Conservation (phyloP, 2,888 invertebrate species). For the Doris montereyensis region DNA sequence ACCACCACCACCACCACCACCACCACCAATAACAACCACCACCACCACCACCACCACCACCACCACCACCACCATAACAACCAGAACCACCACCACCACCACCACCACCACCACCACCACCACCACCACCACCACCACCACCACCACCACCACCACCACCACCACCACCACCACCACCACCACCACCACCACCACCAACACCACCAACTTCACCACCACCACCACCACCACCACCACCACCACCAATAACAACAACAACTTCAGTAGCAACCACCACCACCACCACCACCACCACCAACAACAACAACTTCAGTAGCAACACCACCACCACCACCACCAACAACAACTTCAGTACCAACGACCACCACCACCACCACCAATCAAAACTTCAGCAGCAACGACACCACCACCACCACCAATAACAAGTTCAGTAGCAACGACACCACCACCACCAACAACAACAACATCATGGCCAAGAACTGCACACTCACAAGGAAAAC, state of each 20-base stretch:
- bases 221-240: background rate
- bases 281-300: background rate
- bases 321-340: background rate
- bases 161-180: background rate
- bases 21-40: too few species aligned
- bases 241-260: too few species aligned
- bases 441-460: background rate
- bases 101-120: background rate
- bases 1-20: too few species aligned
- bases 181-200: background rate
- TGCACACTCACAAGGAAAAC: too few species aligned
- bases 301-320: background rate
- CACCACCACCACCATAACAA: background rate
- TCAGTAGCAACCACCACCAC: background rate
- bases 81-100: background rate
- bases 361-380: background rate
- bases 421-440: background rate
- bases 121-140: background rate
- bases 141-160: background rate
- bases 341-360: background rate
- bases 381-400: background rate
- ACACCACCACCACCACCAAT: background rate
- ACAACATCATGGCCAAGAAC: background rate
- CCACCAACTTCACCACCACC: background rate
- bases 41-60: background rate